Evolutionary conservation across 2,888 invertebrate species (phyloP).

Genomic region (Epinotia demarniana): DNA sequence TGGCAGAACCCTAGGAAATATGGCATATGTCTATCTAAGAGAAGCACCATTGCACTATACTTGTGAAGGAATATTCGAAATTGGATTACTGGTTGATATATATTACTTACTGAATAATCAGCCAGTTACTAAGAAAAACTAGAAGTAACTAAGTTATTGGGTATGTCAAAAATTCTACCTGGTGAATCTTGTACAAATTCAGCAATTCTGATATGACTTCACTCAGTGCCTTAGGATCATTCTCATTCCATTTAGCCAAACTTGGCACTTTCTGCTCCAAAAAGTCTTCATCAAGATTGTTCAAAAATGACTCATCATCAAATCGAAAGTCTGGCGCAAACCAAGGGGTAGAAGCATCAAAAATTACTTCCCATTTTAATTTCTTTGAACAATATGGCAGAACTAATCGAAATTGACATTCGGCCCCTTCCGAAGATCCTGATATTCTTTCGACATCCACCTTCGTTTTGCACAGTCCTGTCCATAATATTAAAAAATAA

Average conservation of each 20-base stretch:
- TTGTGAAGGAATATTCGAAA: too few species aligned
- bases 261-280: constrained; percentile 84
- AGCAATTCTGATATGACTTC: constrained; percentile 86
- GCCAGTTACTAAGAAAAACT: too few species aligned
- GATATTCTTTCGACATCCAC: constrained; percentile 76
- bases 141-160: too few species aligned
- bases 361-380: constrained; percentile 88
- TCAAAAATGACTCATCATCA: constrained; percentile 87
- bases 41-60: too few species aligned
- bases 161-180: constrained; percentile 74
- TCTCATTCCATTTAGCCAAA: constrained; percentile 87
- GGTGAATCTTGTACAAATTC: constrained; percentile 85
- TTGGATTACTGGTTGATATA: too few species aligned
- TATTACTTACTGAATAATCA: too few species aligned
- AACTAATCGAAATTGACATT: constrained; percentile 85
- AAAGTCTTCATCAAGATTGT: constrained; percentile 82
- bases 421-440: constrained; percentile 64
- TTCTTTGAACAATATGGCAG: constrained; percentile 89
- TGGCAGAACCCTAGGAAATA: too few species aligned
- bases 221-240: constrained; percentile 84
- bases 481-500: constrained; percentile 31
- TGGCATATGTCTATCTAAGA: too few species aligned
- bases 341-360: constrained; percentile 86
- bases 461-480: constrained; percentile 79
- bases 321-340: constrained; percentile 91